Percentiles rank a stretch among this genome's conserved stretches.
Conservation (phyloP, 2,888 invertebrate genomes). For the Amblyjoppa proteus region DNA sequence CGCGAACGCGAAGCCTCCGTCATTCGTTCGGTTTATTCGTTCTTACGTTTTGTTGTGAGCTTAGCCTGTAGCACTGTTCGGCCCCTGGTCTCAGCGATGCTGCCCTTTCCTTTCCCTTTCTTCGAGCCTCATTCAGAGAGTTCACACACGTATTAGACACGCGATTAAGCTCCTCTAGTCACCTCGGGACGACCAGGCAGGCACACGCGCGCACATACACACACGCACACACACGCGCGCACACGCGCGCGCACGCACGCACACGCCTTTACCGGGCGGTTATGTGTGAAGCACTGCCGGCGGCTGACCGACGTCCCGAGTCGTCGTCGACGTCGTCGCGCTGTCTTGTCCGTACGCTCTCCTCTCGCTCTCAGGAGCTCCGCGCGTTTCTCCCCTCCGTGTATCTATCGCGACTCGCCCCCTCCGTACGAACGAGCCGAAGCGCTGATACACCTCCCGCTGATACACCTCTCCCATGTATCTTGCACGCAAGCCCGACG, state of each 20-base stretch:
- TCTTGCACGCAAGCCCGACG: constrained; percentile 11
- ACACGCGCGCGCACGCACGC: constrained; percentile 1
- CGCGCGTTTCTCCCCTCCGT: constrained; percentile 53
- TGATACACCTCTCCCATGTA: neutral
- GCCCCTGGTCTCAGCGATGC: neutral
- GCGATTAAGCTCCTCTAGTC: constrained; percentile 9
- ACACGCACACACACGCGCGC: neutral
- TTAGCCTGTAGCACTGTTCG: no score
- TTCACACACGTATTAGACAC: constrained; percentile 14
- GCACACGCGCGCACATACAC: neutral
- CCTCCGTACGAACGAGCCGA: constrained; percentile 4
- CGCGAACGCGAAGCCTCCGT: constrained; percentile 26
- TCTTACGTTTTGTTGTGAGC: constrained; percentile 23
- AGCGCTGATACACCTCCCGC: neutral
- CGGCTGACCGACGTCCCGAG: constrained; percentile 42
- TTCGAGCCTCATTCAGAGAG: constrained; percentile 11
- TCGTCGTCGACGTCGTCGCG: constrained; percentile 59
- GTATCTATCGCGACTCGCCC: constrained; percentile 32
- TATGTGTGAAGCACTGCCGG: constrained; percentile 56
- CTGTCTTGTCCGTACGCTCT: constrained; percentile 56
- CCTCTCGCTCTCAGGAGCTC: constrained; percentile 45
- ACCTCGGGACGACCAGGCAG: neutral
- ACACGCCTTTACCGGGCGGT: constrained; percentile 38
- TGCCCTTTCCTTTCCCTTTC: neutral
- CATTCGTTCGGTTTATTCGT: constrained; percentile 22